phyloP scores from a whole-genome alignment of 2,113 vertebrate species.

The Casuarius casuarius region DNA sequence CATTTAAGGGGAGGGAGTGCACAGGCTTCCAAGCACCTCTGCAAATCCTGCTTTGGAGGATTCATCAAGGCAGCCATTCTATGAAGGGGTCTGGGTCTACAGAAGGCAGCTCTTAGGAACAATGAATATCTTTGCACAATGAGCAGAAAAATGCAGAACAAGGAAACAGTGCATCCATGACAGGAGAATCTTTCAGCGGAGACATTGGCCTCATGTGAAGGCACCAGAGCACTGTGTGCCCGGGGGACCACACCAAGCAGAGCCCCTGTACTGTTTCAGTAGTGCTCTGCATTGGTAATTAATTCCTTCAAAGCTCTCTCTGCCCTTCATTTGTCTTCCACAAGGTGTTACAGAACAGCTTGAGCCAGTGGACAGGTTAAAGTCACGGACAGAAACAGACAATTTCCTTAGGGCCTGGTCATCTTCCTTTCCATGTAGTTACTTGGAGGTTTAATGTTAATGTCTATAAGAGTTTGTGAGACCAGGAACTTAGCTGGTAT shows the following conservation, averaged over 20 bases:
- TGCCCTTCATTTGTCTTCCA: neutral
- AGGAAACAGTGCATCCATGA: neutral
- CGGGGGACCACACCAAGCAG: neutral
- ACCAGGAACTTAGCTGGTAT: neutral
- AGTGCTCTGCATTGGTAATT: neutral
- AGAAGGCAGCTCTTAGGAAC: neutral
- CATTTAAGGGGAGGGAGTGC: neutral
- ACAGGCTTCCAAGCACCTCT: neutral
- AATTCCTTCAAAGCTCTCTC: neutral
- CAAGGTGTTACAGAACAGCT: neutral
- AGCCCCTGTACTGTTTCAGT: accelerated
- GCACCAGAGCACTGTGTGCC: neutral
- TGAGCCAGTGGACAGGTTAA: neutral
- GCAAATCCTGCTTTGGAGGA: neutral
- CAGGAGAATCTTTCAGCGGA: neutral
- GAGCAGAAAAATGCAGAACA: neutral
- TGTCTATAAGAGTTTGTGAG: neutral
- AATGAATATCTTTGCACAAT: neutral
- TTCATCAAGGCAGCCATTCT: accelerated
- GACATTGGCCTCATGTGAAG: accelerated
- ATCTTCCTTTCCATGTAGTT: slow-evolving; percentile 19
- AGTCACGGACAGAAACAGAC: neutral
- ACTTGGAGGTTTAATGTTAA: slow-evolving; percentile 43
- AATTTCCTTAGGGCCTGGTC: neutral
- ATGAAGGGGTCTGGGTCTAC: accelerated